phyloP scores from a whole-genome alignment of 2,113 vertebrate genomes.

The Hemibagrus wyckioides region DNA sequence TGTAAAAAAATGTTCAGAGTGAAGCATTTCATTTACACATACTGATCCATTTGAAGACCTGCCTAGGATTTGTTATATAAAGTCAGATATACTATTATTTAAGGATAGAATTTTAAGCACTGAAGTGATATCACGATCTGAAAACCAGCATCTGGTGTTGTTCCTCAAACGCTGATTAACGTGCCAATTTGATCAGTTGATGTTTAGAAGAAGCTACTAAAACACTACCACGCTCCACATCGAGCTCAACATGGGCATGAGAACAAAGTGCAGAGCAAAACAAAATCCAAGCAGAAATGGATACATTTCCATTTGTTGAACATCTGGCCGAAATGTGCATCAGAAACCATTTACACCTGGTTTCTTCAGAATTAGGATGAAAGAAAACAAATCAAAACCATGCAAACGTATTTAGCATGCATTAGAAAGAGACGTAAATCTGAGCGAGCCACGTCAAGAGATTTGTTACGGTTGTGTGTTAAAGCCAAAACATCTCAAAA shows the following conservation, averaged over 20 bases:
- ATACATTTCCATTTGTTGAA: neutral
- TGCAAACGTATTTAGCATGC: neutral
- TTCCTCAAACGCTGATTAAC: neutral
- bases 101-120: neutral
- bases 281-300: neutral
- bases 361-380: neutral
- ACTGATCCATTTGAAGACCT: too few relatives aligned
- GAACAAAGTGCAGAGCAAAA: neutral
- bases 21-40: too few relatives aligned
- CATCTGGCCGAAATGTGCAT: neutral
- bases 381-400: neutral
- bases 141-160: too few relatives aligned
- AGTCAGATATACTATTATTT: neutral
- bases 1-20: neutral
- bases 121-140: too few relatives aligned
- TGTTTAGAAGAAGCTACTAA: neutral
- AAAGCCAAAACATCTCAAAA: neutral
- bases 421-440: neutral
- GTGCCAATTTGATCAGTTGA: too few relatives aligned
- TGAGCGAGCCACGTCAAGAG: neutral
- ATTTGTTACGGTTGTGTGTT: neutral
- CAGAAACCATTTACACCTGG: neutral
- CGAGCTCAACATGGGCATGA: neutral
- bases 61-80: neutral
- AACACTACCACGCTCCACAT: neutral